Percentiles rank a stretch among this genome's conserved stretches.
Conservation (phyloP, 2,888 invertebrate species). For the Lepetodrilus schrolli region DNA sequence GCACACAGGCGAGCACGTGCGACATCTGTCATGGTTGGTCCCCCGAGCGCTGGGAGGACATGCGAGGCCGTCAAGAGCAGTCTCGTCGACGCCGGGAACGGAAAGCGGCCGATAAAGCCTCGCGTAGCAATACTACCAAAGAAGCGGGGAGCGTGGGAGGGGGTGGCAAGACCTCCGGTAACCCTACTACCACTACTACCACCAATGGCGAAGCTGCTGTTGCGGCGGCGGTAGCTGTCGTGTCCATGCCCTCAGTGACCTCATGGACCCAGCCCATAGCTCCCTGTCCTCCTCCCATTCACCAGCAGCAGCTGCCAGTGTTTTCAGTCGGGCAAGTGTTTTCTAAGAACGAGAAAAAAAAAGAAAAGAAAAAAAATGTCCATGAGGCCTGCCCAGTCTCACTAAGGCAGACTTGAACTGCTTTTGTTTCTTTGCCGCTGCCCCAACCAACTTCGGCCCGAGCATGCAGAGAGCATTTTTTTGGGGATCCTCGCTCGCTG, state of each 20-base stretch:
- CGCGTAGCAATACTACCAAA: constrained; percentile 21
- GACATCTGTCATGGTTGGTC: constrained; percentile 21
- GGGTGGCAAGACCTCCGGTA: neutral
- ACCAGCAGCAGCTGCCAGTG: neutral
- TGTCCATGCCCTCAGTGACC: neutral
- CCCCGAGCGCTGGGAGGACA: constrained; percentile 20
- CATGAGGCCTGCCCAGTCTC: constrained; percentile 26
- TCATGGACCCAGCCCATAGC: constrained; percentile 21
- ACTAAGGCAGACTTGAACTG: constrained; percentile 27
- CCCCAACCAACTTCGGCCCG: neutral
- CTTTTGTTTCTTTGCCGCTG: neutral
- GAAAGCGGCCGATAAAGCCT: constrained; percentile 23
- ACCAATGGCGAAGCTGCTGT: neutral
- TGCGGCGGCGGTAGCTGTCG: neutral
- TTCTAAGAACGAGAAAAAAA: too few species aligned
- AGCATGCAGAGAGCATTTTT: constrained; percentile 20
- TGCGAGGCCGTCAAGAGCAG: constrained; percentile 16
- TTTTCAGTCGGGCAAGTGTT: constrained; percentile 25
- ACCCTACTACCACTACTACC: neutral
- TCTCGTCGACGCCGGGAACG: constrained; percentile 13
- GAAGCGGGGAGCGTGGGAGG: neutral
- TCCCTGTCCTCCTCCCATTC: constrained; percentile 21
- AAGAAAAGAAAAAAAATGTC: too few species aligned
- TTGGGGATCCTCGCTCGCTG: neutral
- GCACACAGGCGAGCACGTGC: constrained; percentile 18